Conservation (phyloP, 2,888 invertebrate species). For the Lasiommata megera region DNA sequence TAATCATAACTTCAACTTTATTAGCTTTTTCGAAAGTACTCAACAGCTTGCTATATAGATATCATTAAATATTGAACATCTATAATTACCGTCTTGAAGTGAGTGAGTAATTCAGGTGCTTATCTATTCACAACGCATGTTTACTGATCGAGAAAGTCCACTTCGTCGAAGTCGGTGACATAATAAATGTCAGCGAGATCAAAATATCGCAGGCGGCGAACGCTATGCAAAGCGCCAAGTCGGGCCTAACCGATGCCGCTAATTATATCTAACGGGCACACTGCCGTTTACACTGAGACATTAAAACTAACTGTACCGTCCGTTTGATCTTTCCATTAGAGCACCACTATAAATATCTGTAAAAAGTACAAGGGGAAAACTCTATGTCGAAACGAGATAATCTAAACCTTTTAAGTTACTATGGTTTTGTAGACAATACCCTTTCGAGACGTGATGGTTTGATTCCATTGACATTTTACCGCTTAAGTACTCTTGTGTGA, state of each 20-base stretch:
- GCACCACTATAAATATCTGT: conserved; percentile 70
- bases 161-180: conserved; percentile 52
- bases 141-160: conserved; percentile 11
- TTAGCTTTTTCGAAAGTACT: too few relatives aligned
- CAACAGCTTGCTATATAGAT: too few relatives aligned
- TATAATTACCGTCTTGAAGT: neutral
- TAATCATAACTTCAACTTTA: too few relatives aligned
- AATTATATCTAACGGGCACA: conserved; percentile 73
- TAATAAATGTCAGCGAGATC: conserved; percentile 71
- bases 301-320: conserved; percentile 76
- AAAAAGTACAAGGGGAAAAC: conserved; percentile 67
- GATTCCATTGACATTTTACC: conserved; percentile 6
- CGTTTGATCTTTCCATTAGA: conserved; percentile 81
- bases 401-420: conserved; percentile 16
- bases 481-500: conserved; percentile 1
- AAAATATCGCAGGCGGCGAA: conserved; percentile 58
- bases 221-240: conserved; percentile 47
- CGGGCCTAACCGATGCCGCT: conserved; percentile 63
- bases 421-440: conserved; percentile 1
- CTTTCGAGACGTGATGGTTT: conserved; percentile 2
- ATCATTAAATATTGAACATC: too few relatives aligned
- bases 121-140: neutral
- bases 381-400: conserved; percentile 46
- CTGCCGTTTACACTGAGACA: conserved; percentile 74
- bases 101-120: neutral